phyloP scores from a whole-genome alignment of 2,113 vertebrate genomes.

The Sisor rabdophorus region DNA sequence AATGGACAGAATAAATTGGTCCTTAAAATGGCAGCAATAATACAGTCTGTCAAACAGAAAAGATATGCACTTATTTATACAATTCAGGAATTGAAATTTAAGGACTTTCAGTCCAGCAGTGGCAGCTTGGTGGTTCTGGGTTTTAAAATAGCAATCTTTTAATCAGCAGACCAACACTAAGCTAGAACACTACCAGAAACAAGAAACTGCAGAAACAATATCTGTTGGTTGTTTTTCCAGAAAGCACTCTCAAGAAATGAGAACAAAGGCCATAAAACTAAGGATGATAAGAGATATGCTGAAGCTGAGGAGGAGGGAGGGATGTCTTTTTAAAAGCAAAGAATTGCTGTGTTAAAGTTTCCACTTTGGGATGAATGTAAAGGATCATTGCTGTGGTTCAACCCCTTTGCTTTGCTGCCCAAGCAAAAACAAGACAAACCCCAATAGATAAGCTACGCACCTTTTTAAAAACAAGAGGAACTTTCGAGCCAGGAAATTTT shows the following conservation, averaged over 20 bases:
- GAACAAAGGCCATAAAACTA: conserved; percentile 12
- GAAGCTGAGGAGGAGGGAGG: neutral
- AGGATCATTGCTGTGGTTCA: neutral
- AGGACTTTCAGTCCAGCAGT: too few species aligned
- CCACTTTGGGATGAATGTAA: conserved; percentile 20
- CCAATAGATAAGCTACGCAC: conserved; percentile 57
- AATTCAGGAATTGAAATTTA: too few species aligned
- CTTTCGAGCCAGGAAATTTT: conserved; percentile 80
- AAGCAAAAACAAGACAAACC: conserved; percentile 20
- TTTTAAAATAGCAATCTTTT: too few species aligned
- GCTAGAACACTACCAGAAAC: neutral
- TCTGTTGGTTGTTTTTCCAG: conserved; percentile 19
- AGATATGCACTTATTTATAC: too few species aligned
- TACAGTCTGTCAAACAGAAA: neutral
- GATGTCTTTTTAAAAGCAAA: conserved; percentile 18
- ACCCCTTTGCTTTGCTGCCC: conserved; percentile 3
- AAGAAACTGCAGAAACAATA: conserved; percentile 21
- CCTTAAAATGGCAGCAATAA: conserved; percentile 1
- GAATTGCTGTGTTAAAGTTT: conserved; percentile 24
- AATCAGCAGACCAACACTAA: too few species aligned
- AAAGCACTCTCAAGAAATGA: conserved; percentile 2
- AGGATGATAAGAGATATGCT: conserved; percentile 32
- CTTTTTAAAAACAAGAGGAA: conserved; percentile 89
- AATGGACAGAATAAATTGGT: neutral
- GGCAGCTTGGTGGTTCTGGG: too few species aligned